Percentiles rank a stretch among this genome's conserved stretches.
Evolutionary conservation across 2,888 invertebrate species (phyloP).

Genomic region (Monopis laevigella): DNA sequence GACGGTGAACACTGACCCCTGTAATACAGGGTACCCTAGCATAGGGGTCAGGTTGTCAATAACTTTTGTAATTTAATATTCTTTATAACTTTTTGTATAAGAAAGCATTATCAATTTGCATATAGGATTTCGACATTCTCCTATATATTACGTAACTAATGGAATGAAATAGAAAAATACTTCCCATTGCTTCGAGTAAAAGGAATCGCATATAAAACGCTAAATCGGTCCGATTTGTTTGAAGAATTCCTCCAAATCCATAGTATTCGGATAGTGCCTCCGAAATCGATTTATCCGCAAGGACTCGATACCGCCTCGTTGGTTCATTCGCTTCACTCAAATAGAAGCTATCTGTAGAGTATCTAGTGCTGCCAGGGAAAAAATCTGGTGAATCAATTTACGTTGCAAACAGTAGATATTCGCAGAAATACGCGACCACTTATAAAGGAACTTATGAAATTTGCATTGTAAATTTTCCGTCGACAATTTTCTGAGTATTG

Average conservation of each 20-base stretch:
- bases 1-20: no score
- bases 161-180: no score
- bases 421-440: background rate
- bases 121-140: no score
- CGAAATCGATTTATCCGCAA: slow-evolving; percentile 9
- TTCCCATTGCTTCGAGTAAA: no score
- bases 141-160: no score
- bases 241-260: slow-evolving; percentile 3
- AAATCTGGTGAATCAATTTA: slow-evolving; percentile 10
- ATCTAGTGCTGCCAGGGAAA: background rate
- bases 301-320: slow-evolving; percentile 10
- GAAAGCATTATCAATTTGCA: no score
- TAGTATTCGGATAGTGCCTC: slow-evolving; percentile 7
- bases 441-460: background rate
- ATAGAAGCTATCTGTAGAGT: slow-evolving; percentile 9
- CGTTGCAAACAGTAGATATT: background rate
- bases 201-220: no score
- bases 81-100: no score
- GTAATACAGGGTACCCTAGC: no score
- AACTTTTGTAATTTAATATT: no score
- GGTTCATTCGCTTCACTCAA: slow-evolving; percentile 9
- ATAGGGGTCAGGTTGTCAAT: no score
- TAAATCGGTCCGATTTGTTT: slow-evolving; percentile 9
- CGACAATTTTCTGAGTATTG: background rate
- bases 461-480: background rate